Conservation (phyloP, 2,888 invertebrate genomes). For the Acleris laterana region DNA sequence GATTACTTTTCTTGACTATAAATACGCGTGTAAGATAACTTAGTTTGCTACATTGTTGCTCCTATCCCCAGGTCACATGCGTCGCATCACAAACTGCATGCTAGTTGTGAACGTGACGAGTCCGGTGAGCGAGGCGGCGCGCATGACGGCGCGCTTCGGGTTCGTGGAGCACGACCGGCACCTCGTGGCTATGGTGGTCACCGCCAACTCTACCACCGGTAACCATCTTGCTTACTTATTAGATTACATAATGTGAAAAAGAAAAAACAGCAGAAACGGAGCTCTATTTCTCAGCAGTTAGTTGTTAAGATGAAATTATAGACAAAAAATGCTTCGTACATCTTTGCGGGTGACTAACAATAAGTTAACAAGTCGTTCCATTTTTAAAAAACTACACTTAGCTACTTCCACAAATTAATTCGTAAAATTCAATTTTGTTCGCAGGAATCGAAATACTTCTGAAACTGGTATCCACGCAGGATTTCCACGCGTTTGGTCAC, state of each 20-base stretch:
- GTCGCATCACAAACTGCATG: constrained; percentile 90
- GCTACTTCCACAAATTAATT: no score
- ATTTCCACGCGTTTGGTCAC: constrained; percentile 90
- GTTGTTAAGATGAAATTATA: no score
- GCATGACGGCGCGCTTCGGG: constrained; percentile 88
- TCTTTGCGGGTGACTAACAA: no score
- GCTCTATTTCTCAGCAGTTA: no score
- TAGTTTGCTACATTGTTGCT: no score
- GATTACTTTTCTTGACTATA: no score
- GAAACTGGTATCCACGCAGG: constrained; percentile 84
- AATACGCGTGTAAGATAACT: no score
- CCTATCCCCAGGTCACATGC: constrained; percentile 85
- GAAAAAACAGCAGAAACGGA: no score
- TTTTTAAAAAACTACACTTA: no score
- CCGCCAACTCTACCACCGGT: constrained; percentile 88
- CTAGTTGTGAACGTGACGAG: constrained; percentile 88
- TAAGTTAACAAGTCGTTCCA: no score
- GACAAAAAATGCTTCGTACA: no score
- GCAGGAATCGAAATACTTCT: constrained; percentile 88
- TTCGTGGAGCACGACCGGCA: constrained; percentile 88
- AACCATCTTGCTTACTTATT: constrained; percentile 19
- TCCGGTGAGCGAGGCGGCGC: constrained; percentile 86
- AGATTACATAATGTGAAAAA: no score
- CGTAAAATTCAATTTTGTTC: neutral
- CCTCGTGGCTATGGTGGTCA: constrained; percentile 89